Evolutionary conservation across 2,797 vertebrate species (phyloP), one percentile per base, ranked within the genome.

Genomic region (Diplodus puntazzo): DNA sequence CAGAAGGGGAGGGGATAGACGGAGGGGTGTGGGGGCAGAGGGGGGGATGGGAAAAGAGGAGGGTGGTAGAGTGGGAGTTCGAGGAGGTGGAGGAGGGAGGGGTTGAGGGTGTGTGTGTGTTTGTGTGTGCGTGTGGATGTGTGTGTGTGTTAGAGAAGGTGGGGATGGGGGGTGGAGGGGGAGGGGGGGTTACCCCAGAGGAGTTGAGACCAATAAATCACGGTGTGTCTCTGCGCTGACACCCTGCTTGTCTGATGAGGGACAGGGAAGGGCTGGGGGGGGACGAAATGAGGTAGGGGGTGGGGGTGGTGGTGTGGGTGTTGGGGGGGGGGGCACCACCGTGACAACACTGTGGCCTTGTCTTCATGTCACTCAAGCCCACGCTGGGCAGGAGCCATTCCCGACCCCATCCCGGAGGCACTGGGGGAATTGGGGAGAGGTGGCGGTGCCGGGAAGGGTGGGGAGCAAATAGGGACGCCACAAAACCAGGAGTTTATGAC

Each of bases 131-230:
- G 62, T 64, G 66, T 62, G 69, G 60, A 58, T 61, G 62, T 63
- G 46, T 85, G 61, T 61, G 62, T 64, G 66, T 62, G 69, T 64
- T 30, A 9, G 25, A 45, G 9, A 16, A 18, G 74, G 48, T 30
- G 62, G 61, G 5, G 42, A 30, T n/a, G n/a, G 42, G 48, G 42
- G 60, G 63, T 42, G 65, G 65, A 8, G 45, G 69, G 49, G 48
- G 23, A 67, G 23, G 50, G 54, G 50, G 50, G 66, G 76, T 74
- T 18, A 80, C 92, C 94, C 90, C 88, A 88, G 73, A 88, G 89
- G 94, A 94, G 85, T 74, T 81, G 92, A 92, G 92, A 92, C 93
- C 93, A 92, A 93, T 95, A 95, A 95, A 95, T 95, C 95, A 95
- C 86, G 23, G 83, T 74, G 78, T 85, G 90, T 94, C 94, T 93